A percentile compares a stretch with the other conserved stretches of the same genome.
phyloP scores from a whole-genome alignment of 2,797 vertebrate genomes.

The Diglossa cyanea region DNA sequence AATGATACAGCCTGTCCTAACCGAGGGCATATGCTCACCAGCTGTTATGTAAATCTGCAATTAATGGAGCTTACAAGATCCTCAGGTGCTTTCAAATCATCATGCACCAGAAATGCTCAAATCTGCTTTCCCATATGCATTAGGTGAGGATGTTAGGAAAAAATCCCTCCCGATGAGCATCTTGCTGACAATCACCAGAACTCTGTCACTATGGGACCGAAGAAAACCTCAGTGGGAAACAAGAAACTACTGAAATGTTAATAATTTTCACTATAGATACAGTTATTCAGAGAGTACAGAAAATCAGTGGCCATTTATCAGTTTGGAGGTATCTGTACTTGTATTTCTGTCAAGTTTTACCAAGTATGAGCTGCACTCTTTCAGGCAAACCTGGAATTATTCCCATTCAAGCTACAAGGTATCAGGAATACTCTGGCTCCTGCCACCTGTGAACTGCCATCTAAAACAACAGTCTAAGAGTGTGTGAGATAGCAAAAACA shows the following conservation, averaged over 20 bases:
- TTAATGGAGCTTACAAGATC: constrained; percentile 49
- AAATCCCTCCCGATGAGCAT: not conserved
- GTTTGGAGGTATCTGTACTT: not conserved
- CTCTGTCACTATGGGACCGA: not conserved
- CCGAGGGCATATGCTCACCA: constrained; percentile 46
- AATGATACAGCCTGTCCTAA: constrained; percentile 25
- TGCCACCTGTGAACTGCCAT: not conserved
- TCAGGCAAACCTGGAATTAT: not conserved
- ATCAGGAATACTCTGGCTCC: not conserved
- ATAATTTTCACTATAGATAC: not conserved
- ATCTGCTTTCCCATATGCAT: constrained; percentile 32
- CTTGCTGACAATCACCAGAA: not conserved
- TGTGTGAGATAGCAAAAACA: not conserved
- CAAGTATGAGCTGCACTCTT: not conserved
- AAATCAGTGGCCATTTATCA: not conserved
- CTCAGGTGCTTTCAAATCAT: constrained; percentile 49
- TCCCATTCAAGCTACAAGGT: not conserved
- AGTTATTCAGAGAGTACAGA: not conserved
- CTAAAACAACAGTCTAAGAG: not conserved
- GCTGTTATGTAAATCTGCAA: constrained; percentile 49
- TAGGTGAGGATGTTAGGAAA: not conserved
- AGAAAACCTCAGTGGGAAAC: not conserved
- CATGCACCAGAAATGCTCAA: not conserved
- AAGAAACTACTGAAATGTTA: not conserved
- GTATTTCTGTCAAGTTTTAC: not conserved